Percentiles rank a stretch among this genome's conserved stretches.
Conservation (phyloP, 2,113 vertebrate genomes). For the Rhizomys pruinosus region DNA sequence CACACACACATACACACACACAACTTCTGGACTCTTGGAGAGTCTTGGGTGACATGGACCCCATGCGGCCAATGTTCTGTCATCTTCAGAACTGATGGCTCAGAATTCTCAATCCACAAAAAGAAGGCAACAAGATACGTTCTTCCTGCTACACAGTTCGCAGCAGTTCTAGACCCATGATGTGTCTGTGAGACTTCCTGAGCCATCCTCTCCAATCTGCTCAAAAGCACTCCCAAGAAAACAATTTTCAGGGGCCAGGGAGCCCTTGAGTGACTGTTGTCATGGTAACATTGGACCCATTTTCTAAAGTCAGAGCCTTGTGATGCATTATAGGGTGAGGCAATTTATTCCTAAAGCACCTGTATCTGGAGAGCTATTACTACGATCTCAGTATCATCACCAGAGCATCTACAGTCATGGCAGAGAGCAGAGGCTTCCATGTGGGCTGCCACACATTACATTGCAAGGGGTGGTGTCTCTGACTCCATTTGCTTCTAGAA, state of each 20-base stretch:
- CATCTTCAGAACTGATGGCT: background rate
- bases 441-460: background rate
- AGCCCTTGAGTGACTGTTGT: background rate
- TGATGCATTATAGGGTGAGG: background rate
- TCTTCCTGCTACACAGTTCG: background rate
- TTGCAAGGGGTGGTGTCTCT: no score
- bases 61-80: background rate
- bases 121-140: background rate
- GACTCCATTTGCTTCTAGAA: background rate
- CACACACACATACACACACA: background rate
- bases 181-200: background rate
- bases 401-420: background rate
- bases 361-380: background rate
- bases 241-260: background rate
- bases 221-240: background rate
- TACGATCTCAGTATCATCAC: background rate
- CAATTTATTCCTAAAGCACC: background rate
- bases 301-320: background rate
- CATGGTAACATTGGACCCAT: background rate
- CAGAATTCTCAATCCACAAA: background rate
- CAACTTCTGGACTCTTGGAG: background rate
- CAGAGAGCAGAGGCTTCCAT: background rate
- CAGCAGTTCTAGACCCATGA: no score
- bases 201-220: background rate
- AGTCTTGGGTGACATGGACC: rapidly evolving